Evolutionary conservation across 92 coral and sea anemone species (phyloP), one percentile per base, ranked within the genome.

Genomic region (Epizoanthus rinbou): DNA sequence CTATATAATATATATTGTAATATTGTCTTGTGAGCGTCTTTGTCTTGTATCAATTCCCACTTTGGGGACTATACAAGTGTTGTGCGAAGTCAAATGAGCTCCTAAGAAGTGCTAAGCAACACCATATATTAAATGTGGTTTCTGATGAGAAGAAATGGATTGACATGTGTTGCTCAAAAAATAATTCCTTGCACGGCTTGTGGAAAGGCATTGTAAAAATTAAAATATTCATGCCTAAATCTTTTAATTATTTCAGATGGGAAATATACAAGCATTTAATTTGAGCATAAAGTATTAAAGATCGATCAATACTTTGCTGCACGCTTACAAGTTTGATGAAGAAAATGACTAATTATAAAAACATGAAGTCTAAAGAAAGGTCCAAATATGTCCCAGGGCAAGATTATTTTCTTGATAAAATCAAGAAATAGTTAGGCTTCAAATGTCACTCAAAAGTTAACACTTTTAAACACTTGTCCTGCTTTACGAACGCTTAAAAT

Each of bases 51-150:
- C 63, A 39, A 69, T 78, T 63, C 41, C 31, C 25, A 60, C 82
- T 78, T 76, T 43, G 70, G 58, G 52, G 28, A 35, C 71, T n/a
- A 78, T 63, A 60, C 53, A 60, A 78, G 47, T 62, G 63, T 62
- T n/a, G 76, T 45, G 76, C 76, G 33, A 71, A 60, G 33, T 62
- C 28, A 39, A 78, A 78, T 41, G 70, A 78, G 57, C 41, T 37
- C 7, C 9, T 39, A 62, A 43, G 15, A 6, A 43, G 71, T 25
- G 71, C 82, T 78, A 60, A 41, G 82, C 71, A 78, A 78, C 82
- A 59, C 33, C 7, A 21, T 22, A 76, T 33, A 25, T 76, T 58
- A 5, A 50, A 50, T 50, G 14, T 9, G 54, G 71, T 60, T 33
- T 11, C 25, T 33, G 64, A 60, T 19, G 45, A 60, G 47, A 18